Evolutionary conservation across 2,113 vertebrate genomes (phyloP).

Genomic region (Bos indicus): DNA sequence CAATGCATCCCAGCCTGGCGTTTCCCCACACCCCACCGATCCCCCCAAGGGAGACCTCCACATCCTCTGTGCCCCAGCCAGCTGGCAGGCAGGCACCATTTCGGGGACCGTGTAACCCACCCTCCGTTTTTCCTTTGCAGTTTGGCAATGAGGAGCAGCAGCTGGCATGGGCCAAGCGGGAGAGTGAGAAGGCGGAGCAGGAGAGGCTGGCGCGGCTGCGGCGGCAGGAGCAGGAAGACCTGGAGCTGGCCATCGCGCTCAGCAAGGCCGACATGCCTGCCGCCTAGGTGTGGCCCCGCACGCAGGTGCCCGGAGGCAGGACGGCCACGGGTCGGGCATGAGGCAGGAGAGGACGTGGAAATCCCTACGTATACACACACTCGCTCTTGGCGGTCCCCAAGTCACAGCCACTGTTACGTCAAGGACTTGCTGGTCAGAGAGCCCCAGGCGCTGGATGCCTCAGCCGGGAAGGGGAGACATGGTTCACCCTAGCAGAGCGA

Average conservation of each 20-base stretch:
- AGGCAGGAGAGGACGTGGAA: background rate
- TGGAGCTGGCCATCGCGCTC: slow-evolving; percentile 97
- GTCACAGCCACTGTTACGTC: slow-evolving; percentile 32
- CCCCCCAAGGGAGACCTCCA: background rate
- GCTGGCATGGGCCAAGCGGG: slow-evolving; percentile 97
- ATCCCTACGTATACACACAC: background rate
- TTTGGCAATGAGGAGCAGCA: slow-evolving; percentile 99
- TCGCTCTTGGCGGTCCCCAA: background rate
- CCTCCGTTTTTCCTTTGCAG: slow-evolving; percentile 77
- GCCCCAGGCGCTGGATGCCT: slow-evolving; percentile 12
- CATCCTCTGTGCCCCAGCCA: rapidly evolving
- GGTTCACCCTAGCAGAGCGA: background rate
- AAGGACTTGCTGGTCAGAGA: slow-evolving; percentile 6
- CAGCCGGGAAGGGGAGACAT: background rate
- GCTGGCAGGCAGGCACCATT: background rate
- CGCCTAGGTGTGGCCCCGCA: slow-evolving; percentile 75
- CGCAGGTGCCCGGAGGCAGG: background rate
- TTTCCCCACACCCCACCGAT: background rate
- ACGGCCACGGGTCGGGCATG: background rate
- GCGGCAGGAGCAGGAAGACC: slow-evolving; percentile 97
- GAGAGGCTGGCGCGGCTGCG: slow-evolving; percentile 92
- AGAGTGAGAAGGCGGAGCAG: slow-evolving; percentile 95
- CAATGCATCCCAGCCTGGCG: background rate
- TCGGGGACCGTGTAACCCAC: slow-evolving; percentile 17
- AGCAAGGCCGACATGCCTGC: slow-evolving; percentile 98